Percentiles rank a stretch among this genome's conserved stretches.
Evolutionary conservation across 2,888 invertebrate genomes (phyloP).

Genomic region (Minunthozetes semirufus): DNA sequence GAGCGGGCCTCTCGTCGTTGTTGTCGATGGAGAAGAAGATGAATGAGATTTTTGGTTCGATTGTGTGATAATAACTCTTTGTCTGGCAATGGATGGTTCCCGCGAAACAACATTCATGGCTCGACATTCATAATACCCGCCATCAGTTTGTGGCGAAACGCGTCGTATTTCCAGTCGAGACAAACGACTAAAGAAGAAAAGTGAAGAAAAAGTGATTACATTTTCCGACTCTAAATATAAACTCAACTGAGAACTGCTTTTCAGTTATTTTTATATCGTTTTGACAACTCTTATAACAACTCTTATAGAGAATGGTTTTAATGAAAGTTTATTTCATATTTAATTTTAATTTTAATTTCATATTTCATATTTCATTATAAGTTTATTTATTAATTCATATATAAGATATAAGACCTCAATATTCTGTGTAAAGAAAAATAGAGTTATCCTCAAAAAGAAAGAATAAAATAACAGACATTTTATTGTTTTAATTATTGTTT

Average conservation of each 20-base stretch:
- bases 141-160: conserved; percentile 61
- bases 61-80: conserved; percentile 35
- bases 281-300: neutral
- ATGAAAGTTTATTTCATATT: conserved; percentile 17
- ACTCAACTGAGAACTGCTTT: conserved; percentile 25
- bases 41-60: conserved; percentile 45
- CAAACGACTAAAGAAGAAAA: conserved; percentile 46
- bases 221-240: conserved; percentile 4
- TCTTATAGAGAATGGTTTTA: neutral
- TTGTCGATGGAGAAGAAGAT: conserved; percentile 26
- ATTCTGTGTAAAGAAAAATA: neutral
- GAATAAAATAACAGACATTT: no score
- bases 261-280: conserved; percentile 15
- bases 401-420: neutral
- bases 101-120: conserved; percentile 64
- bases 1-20: conserved; percentile 43
- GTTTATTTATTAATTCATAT: no score
- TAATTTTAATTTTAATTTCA: no score
- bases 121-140: conserved; percentile 72
- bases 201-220: conserved; percentile 14
- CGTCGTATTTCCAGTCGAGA: conserved; percentile 72
- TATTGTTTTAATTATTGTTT: neutral
- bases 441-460: no score
- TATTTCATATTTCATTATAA: no score
- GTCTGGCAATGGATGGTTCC: conserved; percentile 52